phyloP scores from a whole-genome alignment of 2,113 vertebrate species.

The Loxodonta africana region DNA sequence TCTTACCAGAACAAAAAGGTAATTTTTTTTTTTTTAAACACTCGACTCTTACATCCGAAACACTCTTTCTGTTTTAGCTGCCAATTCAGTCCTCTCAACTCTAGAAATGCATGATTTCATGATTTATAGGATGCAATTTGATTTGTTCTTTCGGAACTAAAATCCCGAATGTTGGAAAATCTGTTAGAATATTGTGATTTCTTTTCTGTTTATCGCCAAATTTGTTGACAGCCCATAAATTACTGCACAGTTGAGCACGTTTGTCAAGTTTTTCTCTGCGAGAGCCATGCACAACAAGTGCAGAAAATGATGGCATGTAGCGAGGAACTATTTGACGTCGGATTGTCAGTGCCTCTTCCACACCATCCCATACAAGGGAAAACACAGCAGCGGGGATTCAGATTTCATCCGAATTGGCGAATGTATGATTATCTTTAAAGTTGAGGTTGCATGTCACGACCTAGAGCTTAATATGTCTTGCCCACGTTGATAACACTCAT shows the following conservation, averaged over 20 bases:
- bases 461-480: background rate
- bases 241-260: background rate
- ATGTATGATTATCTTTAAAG: background rate
- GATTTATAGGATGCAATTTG: constrained; percentile 46
- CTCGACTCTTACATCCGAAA: constrained; percentile 21
- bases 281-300: background rate
- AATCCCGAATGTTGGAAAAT: constrained; percentile 21
- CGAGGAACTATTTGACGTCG: background rate
- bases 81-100: constrained; percentile 19
- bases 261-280: constrained; percentile 37
- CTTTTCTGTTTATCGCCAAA: constrained; percentile 43
- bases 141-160: constrained; percentile 59
- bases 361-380: background rate
- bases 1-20: constrained; percentile 62
- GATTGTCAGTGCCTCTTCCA: background rate
- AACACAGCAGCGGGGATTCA: background rate
- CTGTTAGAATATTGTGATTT: constrained; percentile 59
- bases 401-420: background rate
- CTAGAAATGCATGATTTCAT: constrained; percentile 61
- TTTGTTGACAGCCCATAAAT: constrained; percentile 39
- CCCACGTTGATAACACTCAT: background rate
- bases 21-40: constrained; percentile 61
- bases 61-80: constrained; percentile 65
- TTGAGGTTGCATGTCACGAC: background rate
- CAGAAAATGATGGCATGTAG: background rate